Conservation (phyloP, 2,888 invertebrate genomes). For the Pachliopta kotzebuea region DNA sequence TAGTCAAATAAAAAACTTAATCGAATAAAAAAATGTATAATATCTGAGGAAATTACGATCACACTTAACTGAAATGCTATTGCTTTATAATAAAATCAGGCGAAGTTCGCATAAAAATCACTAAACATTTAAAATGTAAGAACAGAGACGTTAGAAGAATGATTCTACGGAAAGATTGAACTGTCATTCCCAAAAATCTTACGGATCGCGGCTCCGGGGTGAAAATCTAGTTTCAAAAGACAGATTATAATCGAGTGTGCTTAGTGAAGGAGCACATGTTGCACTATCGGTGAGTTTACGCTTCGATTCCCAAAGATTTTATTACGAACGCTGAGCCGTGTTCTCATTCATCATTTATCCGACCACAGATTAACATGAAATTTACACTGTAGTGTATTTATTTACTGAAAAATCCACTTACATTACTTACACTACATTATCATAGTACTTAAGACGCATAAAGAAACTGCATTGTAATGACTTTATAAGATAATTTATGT, state of each 20-base stretch:
- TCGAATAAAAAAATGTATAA: too few relatives aligned
- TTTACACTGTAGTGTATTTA: background rate
- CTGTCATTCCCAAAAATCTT: conserved; percentile 18
- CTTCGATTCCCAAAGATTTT: conserved; percentile 1
- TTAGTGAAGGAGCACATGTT: conserved; percentile 8
- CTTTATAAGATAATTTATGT: too few relatives aligned
- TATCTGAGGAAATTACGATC: too few relatives aligned
- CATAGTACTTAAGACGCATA: too few relatives aligned
- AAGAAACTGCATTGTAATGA: too few relatives aligned
- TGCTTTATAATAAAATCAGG: too few relatives aligned
- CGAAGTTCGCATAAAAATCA: too few relatives aligned
- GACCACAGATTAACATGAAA: background rate
- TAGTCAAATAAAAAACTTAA: too few relatives aligned
- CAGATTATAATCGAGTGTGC: conserved; percentile 24
- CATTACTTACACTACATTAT: too few relatives aligned
- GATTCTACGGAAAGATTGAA: conserved; percentile 17
- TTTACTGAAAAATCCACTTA: too few relatives aligned
- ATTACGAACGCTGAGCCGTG: conserved; percentile 1
- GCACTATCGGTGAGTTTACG: conserved; percentile 11
- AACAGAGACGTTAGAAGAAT: background rate
- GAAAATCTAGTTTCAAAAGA: conserved; percentile 18
- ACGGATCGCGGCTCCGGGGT: conserved; percentile 7
- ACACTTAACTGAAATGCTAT: too few relatives aligned
- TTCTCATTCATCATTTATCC: conserved; percentile 2
- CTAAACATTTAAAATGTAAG: too few relatives aligned